Evolutionary conservation across 2,113 vertebrate genomes (phyloP).

Genomic region (Cavia porcellus): DNA sequence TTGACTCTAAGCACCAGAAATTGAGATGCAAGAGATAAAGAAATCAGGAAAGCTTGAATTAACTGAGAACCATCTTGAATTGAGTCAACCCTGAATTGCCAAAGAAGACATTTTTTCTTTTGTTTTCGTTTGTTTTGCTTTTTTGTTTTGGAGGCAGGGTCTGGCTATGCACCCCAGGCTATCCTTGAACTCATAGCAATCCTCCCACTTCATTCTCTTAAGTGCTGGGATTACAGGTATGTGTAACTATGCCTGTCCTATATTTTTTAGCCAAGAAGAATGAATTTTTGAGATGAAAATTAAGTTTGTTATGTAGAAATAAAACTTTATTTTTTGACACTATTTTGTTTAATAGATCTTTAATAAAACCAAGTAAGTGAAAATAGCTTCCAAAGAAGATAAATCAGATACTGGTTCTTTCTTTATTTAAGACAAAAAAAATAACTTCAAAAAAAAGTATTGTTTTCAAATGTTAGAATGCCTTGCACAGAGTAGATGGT

Average conservation of each 20-base stretch:
- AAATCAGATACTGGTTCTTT: not conserved
- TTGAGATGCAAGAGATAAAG: not conserved
- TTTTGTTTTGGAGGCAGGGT: not conserved
- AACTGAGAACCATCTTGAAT: constrained; percentile 4
- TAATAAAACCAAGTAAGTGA: constrained; percentile 29
- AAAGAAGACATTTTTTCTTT: not conserved
- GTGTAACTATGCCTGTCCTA: not conserved
- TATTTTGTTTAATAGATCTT: not conserved
- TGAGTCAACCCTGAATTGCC: not conserved
- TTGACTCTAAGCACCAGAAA: not conserved
- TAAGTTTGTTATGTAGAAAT: not conserved
- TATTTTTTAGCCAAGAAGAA: not conserved
- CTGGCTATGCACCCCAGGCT: not conserved
- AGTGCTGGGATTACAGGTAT: not conserved
- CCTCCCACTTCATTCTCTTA: not conserved
- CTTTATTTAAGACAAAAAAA: not conserved
- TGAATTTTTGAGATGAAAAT: not conserved
- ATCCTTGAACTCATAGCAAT: not conserved
- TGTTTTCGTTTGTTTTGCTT: not conserved
- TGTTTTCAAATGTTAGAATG: not conserved
- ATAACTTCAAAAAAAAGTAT: not conserved
- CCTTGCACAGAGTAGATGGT: not conserved
- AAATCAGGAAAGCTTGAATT: not conserved
- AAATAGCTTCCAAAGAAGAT: constrained; percentile 26
- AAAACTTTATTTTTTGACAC: constrained; percentile 26